Evolutionary conservation across 2,888 invertebrate genomes (phyloP), one percentile per base, ranked within the genome.

Genomic region (Drosophila nigricruria): DNA sequence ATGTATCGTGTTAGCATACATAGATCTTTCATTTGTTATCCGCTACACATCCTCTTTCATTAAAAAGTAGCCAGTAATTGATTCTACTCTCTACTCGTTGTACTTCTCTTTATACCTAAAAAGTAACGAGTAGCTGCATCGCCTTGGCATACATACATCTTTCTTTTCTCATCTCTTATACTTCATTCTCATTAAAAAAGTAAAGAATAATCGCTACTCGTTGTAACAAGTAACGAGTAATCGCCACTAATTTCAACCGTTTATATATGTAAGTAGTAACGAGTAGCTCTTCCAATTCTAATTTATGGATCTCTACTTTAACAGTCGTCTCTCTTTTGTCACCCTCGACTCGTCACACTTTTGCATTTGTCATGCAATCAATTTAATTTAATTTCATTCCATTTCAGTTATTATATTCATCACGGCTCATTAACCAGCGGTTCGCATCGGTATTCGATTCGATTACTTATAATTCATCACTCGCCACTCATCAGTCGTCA

Each of bases 391-490:
- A 53, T 36, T 25, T 53, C 23, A 36, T 25, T 25, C 34, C 25
- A 36, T 1, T 23, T 12, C 12, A 36, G 49, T 49, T 20, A 30
- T 49, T 32, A 14, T 49, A 49, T 32, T 14, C 30, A 32, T 49
- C 49, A 49, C 9, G 49, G 32, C 23, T 53, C 52, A 53, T 53
- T 53, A 54, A 27, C 38, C 18, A 14, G 25, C 4, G 8, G 18
- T 5, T 5, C 3, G 30, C 27, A 36, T 16, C 36, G 25, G 4
- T 5, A 25, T 25, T 34, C 18, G 14, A 18, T 14, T 34, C 16
- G 18, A 8, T 54, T 25, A 60, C 27, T 4, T 38, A 14, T 59
- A 27, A 60, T 58, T 60, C 57, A 25, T 58, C 45, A 47, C 16
- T 45, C 45, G 49, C 14, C 23, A 43, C 14, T 25, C 47, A 10